These are phyloP conservation scores for Volucella bombylans DNA, from an alignment of 2,888 invertebrate genomes.

Conservation along the genomic window DNA sequence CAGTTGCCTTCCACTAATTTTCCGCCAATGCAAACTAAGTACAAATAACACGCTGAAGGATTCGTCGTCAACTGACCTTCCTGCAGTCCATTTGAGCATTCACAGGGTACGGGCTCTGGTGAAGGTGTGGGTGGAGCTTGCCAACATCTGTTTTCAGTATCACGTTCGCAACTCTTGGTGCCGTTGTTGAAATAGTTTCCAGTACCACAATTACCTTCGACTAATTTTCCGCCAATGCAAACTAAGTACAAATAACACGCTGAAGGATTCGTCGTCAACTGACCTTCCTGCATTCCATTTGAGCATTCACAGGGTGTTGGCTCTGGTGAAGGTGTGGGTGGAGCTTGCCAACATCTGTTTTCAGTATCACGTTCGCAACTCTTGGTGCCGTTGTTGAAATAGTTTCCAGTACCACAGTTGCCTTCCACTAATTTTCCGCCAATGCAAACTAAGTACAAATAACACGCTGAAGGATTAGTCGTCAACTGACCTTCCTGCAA, in stretches of 20 bases:
- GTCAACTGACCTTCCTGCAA: constrained; percentile 51
- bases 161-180: constrained; percentile 16
- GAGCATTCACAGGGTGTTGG: background rate
- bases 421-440: constrained; percentile 33
- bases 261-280: no score
- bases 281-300: no score
- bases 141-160: constrained; percentile 55
- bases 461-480: constrained; percentile 48
- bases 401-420: constrained; percentile 50
- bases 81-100: constrained; percentile 75
- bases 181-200: constrained; percentile 35
- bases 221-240: constrained; percentile 75
- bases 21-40: constrained; percentile 73
- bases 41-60: constrained; percentile 71
- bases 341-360: constrained; percentile 52
- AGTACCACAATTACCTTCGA: constrained; percentile 56
- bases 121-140: background rate
- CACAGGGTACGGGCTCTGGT: constrained; percentile 33
- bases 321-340: constrained; percentile 50
- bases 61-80: constrained; percentile 75
- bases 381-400: constrained; percentile 21
- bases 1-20: constrained; percentile 73
- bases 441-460: constrained; percentile 47
- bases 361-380: constrained; percentile 31
- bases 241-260: constrained; percentile 71